These are phyloP conservation scores for Globodera rostochiensis DNA, from an alignment of 1,140 invertebrate genomes.

Conservation along the genomic window DNA sequence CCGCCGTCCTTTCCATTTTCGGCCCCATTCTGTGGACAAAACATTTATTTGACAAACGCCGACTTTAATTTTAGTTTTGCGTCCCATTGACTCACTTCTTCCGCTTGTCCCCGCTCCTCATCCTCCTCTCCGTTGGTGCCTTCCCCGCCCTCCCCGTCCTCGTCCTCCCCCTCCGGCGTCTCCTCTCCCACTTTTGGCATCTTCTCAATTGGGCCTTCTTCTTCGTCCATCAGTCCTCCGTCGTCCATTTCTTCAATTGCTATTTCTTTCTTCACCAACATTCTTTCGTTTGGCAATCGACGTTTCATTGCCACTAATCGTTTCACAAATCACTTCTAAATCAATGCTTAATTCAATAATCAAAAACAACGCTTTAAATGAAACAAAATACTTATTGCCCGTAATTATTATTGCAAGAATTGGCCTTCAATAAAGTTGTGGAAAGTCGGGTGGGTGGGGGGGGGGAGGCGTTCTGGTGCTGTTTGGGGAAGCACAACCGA, in stretches of 20 bases:
- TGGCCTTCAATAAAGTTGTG: background rate
- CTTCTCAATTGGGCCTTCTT: slow-evolving; percentile 4
- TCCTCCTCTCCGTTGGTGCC: background rate
- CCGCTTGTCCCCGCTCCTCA: background rate
- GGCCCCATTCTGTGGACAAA: background rate
- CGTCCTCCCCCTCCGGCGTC: background rate
- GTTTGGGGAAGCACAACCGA: background rate
- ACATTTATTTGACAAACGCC: too few relatives aligned
- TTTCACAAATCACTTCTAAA: too few relatives aligned
- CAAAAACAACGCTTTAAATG: too few relatives aligned
- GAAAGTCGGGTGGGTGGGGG: background rate
- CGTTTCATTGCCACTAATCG: background rate
- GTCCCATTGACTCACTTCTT: background rate
- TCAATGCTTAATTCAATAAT: too few relatives aligned
- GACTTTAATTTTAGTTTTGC: background rate
- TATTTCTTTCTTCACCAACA: background rate
- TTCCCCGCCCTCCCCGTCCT: background rate
- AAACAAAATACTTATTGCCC: too few relatives aligned
- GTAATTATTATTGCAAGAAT: slow-evolving; percentile 2
- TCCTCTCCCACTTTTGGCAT: background rate
- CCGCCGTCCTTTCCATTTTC: background rate
- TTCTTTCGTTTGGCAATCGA: background rate
- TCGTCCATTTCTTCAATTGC: background rate
- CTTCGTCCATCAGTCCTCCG: slow-evolving; percentile 4
- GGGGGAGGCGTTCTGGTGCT: background rate